phyloP scores from a whole-genome alignment of 2,888 invertebrate species.

The Hanleya hanleyi region DNA sequence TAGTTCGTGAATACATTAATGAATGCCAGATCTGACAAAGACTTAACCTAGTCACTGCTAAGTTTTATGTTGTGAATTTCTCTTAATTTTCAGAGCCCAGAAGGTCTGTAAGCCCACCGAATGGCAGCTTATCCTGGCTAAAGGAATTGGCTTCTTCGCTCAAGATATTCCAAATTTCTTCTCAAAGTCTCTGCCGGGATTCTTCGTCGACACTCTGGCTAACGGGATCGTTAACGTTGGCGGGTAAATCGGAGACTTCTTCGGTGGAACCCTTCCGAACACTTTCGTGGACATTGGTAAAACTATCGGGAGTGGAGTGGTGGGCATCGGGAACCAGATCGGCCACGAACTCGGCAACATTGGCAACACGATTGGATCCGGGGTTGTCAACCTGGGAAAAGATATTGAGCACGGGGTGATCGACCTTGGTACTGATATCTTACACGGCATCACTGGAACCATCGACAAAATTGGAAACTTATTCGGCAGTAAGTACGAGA shows the following conservation, averaged over 20 bases:
- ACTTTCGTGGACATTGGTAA: constrained; percentile 7
- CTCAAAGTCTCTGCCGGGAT: background rate
- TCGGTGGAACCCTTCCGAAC: background rate
- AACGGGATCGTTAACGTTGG: constrained; percentile 12
- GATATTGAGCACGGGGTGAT: no score
- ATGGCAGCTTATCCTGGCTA: constrained; percentile 16
- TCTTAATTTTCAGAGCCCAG: constrained; percentile 15
- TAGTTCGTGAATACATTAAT: no score
- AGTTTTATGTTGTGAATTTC: no score
- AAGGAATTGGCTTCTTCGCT: constrained; percentile 12
- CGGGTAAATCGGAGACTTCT: constrained; percentile 11
- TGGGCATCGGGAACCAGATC: constrained; percentile 12
- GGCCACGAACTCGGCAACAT: background rate
- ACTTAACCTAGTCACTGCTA: no score
- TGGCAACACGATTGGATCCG: no score
- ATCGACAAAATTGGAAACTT: no score
- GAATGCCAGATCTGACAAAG: no score
- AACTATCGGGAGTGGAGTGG: background rate
- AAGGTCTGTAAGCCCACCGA: constrained; percentile 14
- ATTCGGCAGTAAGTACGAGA: no score
- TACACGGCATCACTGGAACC: no score
- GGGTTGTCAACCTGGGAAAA: no score
- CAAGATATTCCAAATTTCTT: constrained; percentile 20
- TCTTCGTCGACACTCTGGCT: constrained; percentile 13
- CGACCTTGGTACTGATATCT: no score